Evolutionary conservation across 2,888 invertebrate species (phyloP), one percentile per base, ranked within the genome.

Genomic region (Lasiommata megera): DNA sequence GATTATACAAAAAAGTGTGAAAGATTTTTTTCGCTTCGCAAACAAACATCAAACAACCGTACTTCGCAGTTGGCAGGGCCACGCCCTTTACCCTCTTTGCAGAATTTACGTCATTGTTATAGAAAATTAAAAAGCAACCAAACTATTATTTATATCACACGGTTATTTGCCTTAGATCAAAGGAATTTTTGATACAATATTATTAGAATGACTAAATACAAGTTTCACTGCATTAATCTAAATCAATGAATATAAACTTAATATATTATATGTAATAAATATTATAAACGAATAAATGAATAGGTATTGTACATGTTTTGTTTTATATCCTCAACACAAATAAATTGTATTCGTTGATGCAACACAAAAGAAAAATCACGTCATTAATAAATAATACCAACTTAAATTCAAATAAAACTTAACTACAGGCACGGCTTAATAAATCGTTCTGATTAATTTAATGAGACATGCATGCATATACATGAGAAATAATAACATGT

Each of bases 21-120:
- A 77, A 74, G 80, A 84, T 82, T 84, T 82, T 88, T 84, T 85
- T 82, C 3, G 46, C 16, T 46, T 46, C 46, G 29, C 11, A 31
- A 44, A 44, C 14, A 9, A 44, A 46, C 9, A 14, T 29, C 14
- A 44, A 14, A 12, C 5, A 44, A 9, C 28, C 12, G 23, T 16
- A 17, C 29, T 31, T 17, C 16, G 16, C 31, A 31, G 9, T 46
- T 46, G 16, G 16, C 14, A 44, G 44, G 7, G 44, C 6, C 14
- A 12, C 44, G 28, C 28, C 28, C 28, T 44, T 12, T 29, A 8
- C 44, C 14, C 14, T 28, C 28, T 44, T 29, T 2, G 9, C 28
- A 28, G 28, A 14, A 44, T 11, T 28, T 41, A 29, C 28, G 12
- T 14, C 28, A 44, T 14, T 44, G 28, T 28, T 28, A 18, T 1